Conservation (phyloP, 2,113 vertebrate genomes). For the Ceratotherium simum region DNA sequence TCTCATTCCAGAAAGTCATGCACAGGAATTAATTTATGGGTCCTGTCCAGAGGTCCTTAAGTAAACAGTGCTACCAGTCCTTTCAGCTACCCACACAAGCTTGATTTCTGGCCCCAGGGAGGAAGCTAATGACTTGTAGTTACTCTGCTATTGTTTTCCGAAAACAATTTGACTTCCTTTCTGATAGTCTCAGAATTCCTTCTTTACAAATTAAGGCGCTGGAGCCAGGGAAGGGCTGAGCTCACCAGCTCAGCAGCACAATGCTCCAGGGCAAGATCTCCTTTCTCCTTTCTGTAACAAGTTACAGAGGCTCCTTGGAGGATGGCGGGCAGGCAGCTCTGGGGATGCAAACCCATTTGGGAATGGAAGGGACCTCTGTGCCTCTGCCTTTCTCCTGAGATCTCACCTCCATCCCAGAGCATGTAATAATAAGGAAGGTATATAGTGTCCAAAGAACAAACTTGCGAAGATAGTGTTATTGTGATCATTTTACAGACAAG, state of each 20-base stretch:
- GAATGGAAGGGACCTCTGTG: not conserved
- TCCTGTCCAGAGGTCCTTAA: constrained; percentile 80
- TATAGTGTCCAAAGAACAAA: not conserved
- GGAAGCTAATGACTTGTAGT: constrained; percentile 90
- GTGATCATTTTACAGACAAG: not conserved
- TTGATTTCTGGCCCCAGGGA: constrained; percentile 78
- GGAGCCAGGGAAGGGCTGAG: constrained; percentile 88
- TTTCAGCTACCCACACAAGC: constrained; percentile 83
- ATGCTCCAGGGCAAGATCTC: constrained; percentile 84
- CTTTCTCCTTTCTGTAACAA: constrained; percentile 86
- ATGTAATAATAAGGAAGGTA: not conserved
- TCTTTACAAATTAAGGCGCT: constrained; percentile 91
- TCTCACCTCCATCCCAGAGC: not conserved
- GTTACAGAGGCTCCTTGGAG: constrained; percentile 74
- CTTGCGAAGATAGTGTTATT: not conserved
- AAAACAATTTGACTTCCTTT: constrained; percentile 98
- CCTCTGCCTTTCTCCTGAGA: not conserved
- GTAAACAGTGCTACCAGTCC: constrained; percentile 85
- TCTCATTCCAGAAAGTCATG: constrained; percentile 79
- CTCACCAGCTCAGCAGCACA: constrained; percentile 88
- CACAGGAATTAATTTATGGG: constrained; percentile 83
- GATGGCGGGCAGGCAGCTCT: constrained; percentile 79
- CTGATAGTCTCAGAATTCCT: constrained; percentile 90
- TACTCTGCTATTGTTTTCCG: constrained; percentile 94
- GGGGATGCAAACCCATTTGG: constrained; percentile 70